Evolutionary conservation across 2,888 invertebrate genomes (phyloP).

Genomic region (Caenorhabditis panamensis): DNA sequence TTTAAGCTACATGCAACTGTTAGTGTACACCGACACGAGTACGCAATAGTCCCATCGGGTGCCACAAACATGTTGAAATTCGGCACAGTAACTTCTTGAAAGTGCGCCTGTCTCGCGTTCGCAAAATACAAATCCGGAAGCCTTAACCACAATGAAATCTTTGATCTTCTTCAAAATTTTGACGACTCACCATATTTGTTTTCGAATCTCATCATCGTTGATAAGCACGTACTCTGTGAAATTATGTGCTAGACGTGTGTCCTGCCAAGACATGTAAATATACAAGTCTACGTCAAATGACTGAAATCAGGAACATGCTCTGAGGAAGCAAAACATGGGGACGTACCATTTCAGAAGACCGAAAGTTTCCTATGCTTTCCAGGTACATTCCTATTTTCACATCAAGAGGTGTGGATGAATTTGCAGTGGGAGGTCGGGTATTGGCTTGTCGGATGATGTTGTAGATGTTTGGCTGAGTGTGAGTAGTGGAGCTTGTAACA

Average conservation of each 20-base stretch:
- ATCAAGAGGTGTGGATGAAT: constrained; percentile 53
- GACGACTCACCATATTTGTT: constrained; percentile 73
- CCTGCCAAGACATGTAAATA: constrained; percentile 74
- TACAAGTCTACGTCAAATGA: constrained; percentile 79
- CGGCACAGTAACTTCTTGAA: constrained; percentile 76
- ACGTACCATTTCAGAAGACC: constrained; percentile 73
- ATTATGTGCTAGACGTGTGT: constrained; percentile 71
- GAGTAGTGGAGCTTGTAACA: constrained; percentile 10
- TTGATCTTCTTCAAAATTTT: not conserved
- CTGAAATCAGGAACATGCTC: constrained; percentile 62
- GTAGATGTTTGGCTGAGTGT: constrained; percentile 46
- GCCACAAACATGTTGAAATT: constrained; percentile 79
- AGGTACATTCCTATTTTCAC: constrained; percentile 73
- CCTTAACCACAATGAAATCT: constrained; percentile 61
- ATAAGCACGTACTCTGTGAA: constrained; percentile 74
- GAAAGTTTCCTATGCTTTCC: constrained; percentile 74
- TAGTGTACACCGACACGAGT: constrained; percentile 72
- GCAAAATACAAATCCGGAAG: constrained; percentile 79
- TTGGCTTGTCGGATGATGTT: constrained; percentile 40
- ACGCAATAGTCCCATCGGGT: constrained; percentile 76
- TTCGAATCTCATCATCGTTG: constrained; percentile 72
- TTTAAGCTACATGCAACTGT: constrained; percentile 75
- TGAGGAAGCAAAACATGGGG: not conserved
- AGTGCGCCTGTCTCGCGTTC: constrained; percentile 72
- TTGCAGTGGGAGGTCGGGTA: constrained; percentile 62